These are phyloP conservation scores for Drosophila basisetae DNA, from an alignment of 2,888 invertebrate genomes.

Conservation along the genomic window DNA sequence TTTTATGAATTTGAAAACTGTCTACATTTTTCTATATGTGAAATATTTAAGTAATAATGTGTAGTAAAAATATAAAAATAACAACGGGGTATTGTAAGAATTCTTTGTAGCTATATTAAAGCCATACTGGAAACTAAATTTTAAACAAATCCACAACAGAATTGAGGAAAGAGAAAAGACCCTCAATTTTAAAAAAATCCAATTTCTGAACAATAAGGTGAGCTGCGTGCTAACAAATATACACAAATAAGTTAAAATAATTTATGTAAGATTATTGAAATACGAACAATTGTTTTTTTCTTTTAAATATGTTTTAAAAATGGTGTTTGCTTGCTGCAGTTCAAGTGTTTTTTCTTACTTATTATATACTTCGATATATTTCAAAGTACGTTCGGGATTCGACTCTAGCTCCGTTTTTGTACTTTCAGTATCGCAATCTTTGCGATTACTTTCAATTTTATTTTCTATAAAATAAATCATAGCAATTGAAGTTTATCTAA, in stretches of 20 bases:
- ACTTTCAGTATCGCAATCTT: not conserved
- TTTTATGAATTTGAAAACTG: not conserved
- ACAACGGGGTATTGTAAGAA: not conserved
- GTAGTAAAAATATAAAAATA: not conserved
- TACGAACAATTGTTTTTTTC: not conserved
- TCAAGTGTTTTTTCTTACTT: not conserved
- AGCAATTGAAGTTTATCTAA: not conserved
- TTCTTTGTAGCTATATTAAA: not conserved
- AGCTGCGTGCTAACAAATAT: not conserved
- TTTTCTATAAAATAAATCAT: not conserved
- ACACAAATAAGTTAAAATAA: not conserved
- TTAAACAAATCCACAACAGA: not conserved
- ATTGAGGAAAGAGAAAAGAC: not conserved
- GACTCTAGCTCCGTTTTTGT: not conserved
- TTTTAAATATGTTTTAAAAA: not conserved
- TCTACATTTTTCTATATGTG: fast-evolving
- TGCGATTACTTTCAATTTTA: not conserved
- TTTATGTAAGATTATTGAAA: not conserved
- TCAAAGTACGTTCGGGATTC: not conserved
- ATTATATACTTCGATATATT: not conserved
- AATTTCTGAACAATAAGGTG: not conserved
- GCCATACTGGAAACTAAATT: not conserved
- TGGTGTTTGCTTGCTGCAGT: not conserved
- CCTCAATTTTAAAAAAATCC: not conserved
- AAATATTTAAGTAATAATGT: not conserved